phyloP scores from a whole-genome alignment of 2,888 invertebrate species.

The Lacanobia oleracea region DNA sequence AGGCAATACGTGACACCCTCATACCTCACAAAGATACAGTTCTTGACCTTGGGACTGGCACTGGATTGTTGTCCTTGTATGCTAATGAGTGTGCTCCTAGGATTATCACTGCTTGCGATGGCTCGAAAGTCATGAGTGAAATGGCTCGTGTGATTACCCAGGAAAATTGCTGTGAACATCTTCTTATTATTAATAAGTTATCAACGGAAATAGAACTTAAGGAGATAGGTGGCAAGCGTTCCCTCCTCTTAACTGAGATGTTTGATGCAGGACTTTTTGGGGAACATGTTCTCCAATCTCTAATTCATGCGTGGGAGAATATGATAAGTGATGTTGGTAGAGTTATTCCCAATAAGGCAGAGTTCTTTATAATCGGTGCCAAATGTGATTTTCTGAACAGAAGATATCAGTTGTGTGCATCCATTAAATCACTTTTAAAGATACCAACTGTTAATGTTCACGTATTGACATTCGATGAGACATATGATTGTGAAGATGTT shows the following conservation, averaged over 20 bases:
- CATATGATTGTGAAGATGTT: slow-evolving; percentile 94
- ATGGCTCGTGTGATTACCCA: slow-evolving; percentile 88
- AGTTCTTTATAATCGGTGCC: slow-evolving; percentile 92
- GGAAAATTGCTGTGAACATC: slow-evolving; percentile 87
- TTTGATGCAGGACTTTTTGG: slow-evolving; percentile 96
- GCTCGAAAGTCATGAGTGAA: slow-evolving; percentile 91
- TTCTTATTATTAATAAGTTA: slow-evolving; percentile 90
- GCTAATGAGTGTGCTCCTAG: slow-evolving; percentile 90
- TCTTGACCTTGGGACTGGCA: slow-evolving; percentile 95
- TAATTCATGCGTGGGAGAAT: slow-evolving; percentile 93
- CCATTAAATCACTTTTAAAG: slow-evolving; percentile 75
- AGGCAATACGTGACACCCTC: slow-evolving; percentile 91
- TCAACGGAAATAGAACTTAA: slow-evolving; percentile 90
- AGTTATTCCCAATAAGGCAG: slow-evolving; percentile 91
- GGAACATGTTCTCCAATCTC: slow-evolving; percentile 92
- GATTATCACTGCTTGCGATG: slow-evolving; percentile 92
- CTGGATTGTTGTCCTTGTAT: slow-evolving; percentile 93
- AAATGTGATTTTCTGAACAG: slow-evolving; percentile 88
- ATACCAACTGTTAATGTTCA: slow-evolving; percentile 74
- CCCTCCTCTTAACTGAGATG: slow-evolving; percentile 94
- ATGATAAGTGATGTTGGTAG: slow-evolving; percentile 87
- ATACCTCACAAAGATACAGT: slow-evolving; percentile 87
- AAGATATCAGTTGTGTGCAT: slow-evolving; percentile 83
- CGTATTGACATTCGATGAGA: slow-evolving; percentile 83
- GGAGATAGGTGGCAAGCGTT: slow-evolving; percentile 90